A percentile compares a stretch with the other conserved stretches of the same genome.
phyloP scores from a whole-genome alignment of 2,888 invertebrate species.

The Agrochola lychnidis region DNA sequence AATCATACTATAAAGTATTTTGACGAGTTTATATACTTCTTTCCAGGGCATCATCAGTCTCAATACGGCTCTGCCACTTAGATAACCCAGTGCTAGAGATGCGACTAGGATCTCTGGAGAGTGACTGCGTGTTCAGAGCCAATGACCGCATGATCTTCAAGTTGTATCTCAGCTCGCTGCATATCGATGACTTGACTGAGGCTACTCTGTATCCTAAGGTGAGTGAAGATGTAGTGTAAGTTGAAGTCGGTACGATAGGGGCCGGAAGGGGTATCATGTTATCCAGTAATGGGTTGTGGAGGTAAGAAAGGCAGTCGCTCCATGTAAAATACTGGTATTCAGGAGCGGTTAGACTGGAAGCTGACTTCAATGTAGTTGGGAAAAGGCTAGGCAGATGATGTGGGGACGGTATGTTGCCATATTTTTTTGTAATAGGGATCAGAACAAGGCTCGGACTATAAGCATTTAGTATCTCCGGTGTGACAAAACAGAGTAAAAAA shows the following conservation, averaged over 20 bases:
- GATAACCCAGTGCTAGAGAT: conserved; percentile 93
- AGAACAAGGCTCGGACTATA: too few species aligned
- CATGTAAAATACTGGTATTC: background rate
- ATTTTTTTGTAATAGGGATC: background rate
- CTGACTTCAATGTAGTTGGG: background rate
- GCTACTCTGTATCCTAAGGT: conserved; percentile 94
- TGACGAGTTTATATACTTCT: background rate
- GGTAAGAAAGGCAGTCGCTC: background rate
- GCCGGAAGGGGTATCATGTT: background rate
- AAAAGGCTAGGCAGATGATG: background rate
- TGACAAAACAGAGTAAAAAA: background rate
- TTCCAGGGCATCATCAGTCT: conserved; percentile 90
- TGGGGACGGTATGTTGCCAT: background rate
- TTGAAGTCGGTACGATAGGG: background rate
- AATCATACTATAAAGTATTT: background rate
- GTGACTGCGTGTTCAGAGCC: conserved; percentile 94
- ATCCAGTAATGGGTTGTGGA: background rate
- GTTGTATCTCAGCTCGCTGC: conserved; percentile 92
- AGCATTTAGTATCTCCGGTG: background rate
- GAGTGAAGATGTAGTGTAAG: conserved; percentile 20
- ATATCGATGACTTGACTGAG: conserved; percentile 93
- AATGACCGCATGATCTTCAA: conserved; percentile 94
- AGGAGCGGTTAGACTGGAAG: background rate
- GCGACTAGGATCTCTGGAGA: conserved; percentile 92
- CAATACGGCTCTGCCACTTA: conserved; percentile 92